phyloP scores from a whole-genome alignment of 2,888 invertebrate species.

The Oscheius sp. region DNA sequence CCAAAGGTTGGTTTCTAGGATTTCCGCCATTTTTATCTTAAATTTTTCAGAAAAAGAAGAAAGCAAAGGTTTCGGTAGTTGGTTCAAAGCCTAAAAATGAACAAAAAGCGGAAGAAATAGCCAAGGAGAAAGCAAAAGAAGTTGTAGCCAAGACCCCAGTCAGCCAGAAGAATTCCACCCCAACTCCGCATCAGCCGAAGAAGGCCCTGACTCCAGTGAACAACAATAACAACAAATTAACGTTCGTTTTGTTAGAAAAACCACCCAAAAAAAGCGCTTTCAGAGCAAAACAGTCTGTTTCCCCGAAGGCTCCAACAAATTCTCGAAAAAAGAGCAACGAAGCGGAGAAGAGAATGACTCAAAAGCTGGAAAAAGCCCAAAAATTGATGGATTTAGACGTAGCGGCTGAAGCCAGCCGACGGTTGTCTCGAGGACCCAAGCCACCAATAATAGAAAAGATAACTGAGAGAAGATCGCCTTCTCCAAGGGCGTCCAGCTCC shows the following conservation, averaged over 20 bases:
- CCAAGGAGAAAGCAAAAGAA: not conserved
- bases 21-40: not conserved
- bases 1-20: slow-evolving; percentile 5
- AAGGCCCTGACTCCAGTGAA: slow-evolving; percentile 5
- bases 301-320: slow-evolving; percentile 23
- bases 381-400: slow-evolving; percentile 28
- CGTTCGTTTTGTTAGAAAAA: not conserved
- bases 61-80: slow-evolving; percentile 12
- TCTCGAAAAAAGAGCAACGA: slow-evolving; percentile 18
- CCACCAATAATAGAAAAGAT: not conserved
- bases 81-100: slow-evolving; percentile 7
- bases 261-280: not conserved
- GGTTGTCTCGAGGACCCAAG: not conserved
- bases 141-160: not conserved
- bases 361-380: slow-evolving; percentile 23
- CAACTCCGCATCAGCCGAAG: not conserved
- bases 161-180: not conserved
- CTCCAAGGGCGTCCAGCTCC: not conserved
- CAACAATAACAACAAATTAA: slow-evolving; percentile 24
- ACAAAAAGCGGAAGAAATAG: not conserved
- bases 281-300: slow-evolving; percentile 7
- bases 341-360: slow-evolving; percentile 5
- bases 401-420: slow-evolving; percentile 2
- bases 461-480: not conserved
- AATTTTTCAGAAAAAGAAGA: slow-evolving; percentile 22